Conservation (phyloP, 2,888 invertebrate genomes). For the Andrena praecox region DNA sequence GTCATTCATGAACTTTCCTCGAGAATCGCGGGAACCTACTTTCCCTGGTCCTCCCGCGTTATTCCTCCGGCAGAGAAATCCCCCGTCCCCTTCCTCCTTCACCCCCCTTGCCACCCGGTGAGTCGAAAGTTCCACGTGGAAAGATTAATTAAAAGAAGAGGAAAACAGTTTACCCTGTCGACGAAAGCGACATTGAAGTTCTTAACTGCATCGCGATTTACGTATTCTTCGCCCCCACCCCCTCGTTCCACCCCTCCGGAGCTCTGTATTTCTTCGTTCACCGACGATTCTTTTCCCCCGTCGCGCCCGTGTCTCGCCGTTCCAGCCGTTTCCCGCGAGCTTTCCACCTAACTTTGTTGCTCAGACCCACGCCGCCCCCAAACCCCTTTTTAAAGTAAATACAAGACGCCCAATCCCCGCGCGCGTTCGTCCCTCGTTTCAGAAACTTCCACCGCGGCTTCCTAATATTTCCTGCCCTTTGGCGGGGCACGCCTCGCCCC, state of each 20-base stretch:
- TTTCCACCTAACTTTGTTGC: slow-evolving; percentile 7
- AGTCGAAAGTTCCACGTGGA: slow-evolving; percentile 18
- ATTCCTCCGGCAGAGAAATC: not conserved
- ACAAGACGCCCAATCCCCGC: not conserved
- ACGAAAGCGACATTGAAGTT: slow-evolving; percentile 36
- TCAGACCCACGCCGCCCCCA: not conserved
- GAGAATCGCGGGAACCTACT: slow-evolving; percentile 8
- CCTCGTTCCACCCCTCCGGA: not conserved
- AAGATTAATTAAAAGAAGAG: slow-evolving; percentile 42
- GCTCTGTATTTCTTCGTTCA: not conserved
- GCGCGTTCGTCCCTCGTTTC: not conserved
- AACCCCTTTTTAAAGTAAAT: not conserved
- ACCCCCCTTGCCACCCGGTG: not conserved
- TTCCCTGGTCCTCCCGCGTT: not conserved
- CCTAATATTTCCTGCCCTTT: slow-evolving; percentile 18
- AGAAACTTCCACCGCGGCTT: slow-evolving; percentile 20
- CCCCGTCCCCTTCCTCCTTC: not conserved
- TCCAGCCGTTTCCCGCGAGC: not conserved
- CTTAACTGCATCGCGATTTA: slow-evolving; percentile 24
- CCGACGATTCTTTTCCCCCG: not conserved
- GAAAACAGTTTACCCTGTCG: slow-evolving; percentile 26
- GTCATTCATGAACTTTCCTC: slow-evolving; percentile 24
- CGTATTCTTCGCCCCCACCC: slow-evolving; percentile 12
- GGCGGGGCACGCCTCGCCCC: not conserved
- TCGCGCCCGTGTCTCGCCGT: not conserved